Conservation (phyloP, 2,888 invertebrate genomes). For the Chirona hameri region DNA sequence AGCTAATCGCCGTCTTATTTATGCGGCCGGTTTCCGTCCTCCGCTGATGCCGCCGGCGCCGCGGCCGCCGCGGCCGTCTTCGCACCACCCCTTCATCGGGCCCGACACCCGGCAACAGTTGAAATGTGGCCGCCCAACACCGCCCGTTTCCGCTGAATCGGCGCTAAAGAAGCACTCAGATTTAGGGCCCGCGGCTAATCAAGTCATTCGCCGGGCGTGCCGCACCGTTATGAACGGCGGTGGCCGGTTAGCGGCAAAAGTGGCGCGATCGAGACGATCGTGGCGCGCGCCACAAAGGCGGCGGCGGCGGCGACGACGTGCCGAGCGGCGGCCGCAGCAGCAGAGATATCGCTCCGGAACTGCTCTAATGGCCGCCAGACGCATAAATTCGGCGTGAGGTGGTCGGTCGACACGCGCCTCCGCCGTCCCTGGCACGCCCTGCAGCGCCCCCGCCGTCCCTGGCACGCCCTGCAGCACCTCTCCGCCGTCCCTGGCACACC, state of each 20-base stretch:
- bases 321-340: neutral
- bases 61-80: no score
- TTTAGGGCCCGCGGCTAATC: constrained; percentile 11
- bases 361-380: neutral
- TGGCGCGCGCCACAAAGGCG: neutral
- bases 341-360: neutral
- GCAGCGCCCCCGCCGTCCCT: no score
- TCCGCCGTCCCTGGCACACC: no score
- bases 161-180: neutral
- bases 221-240: neutral
- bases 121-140: neutral
- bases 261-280: no score
- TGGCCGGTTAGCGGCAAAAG: neutral
- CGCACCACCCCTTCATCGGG: neutral
- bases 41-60: no score
- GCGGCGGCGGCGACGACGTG: neutral
- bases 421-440: neutral
- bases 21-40: no score
- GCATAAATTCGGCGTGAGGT: neutral
- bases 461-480: no score
- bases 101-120: neutral
- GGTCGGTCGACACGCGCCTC: neutral
- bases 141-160: neutral
- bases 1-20: no score
- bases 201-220: neutral